phyloP scores from a whole-genome alignment of 2,888 invertebrate genomes.

The Keiferia lycopersicella region DNA sequence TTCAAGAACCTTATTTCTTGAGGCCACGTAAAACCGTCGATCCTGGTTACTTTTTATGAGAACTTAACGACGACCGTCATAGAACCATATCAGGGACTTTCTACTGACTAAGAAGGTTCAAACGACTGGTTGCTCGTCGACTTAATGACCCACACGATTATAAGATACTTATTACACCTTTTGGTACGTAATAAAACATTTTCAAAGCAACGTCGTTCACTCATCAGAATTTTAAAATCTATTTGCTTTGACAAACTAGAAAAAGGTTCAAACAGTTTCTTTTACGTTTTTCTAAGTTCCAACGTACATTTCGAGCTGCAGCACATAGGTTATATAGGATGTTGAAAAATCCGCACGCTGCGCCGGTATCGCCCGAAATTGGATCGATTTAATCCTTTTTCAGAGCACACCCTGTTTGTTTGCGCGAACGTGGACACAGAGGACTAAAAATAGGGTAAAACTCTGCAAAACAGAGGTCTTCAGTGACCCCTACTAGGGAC shows the following conservation, averaged over 20 bases:
- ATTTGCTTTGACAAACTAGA: background rate
- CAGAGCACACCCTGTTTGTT: constrained; percentile 40
- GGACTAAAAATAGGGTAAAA: constrained; percentile 33
- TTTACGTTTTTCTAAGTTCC: constrained; percentile 18
- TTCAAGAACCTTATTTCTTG: no score
- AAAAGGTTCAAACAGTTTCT: constrained; percentile 2
- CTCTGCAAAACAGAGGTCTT: constrained; percentile 29
- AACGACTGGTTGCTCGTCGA: no score
- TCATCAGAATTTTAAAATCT: constrained; percentile 1
- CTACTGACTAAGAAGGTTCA: no score
- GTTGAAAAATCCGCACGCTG: constrained; percentile 38
- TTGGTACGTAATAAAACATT: background rate
- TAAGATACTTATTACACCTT: no score
- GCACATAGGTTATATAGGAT: background rate
- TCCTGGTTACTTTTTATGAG: no score
- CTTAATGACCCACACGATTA: no score
- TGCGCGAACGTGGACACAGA: constrained; percentile 38
- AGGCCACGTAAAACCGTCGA: no score
- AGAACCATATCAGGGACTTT: no score
- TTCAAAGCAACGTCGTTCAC: background rate
- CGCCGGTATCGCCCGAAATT: constrained; percentile 37
- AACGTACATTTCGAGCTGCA: constrained; percentile 2
- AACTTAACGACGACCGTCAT: no score
- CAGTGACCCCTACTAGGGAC: constrained; percentile 25
- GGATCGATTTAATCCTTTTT: constrained; percentile 50